Conservation (phyloP, 2,797 vertebrate species). For the Premnoplex brunnescens region DNA sequence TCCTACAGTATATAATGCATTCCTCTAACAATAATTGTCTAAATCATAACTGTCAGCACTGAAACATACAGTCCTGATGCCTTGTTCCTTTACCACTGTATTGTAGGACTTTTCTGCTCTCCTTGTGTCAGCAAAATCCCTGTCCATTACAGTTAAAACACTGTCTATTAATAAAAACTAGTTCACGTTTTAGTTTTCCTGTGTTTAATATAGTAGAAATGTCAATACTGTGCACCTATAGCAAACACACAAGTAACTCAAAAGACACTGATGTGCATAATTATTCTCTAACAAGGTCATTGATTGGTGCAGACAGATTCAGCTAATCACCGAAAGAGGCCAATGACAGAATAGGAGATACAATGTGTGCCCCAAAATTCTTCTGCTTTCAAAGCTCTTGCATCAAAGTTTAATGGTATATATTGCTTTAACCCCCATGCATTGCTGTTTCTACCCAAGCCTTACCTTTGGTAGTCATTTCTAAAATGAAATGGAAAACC, state of each 20-base stretch:
- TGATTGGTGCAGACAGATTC: background rate
- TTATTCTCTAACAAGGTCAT: conserved; percentile 1
- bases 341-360: background rate
- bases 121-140: background rate
- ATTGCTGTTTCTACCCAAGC: background rate
- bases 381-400: background rate
- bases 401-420: background rate
- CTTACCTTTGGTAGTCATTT: background rate
- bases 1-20: background rate
- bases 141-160: background rate
- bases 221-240: background rate
- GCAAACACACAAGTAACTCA: background rate
- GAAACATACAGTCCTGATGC: background rate
- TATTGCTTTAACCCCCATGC: background rate
- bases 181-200: background rate
- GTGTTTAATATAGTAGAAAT: background rate
- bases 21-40: background rate
- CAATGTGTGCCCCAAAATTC: background rate
- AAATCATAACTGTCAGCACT: background rate
- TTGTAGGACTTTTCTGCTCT: background rate
- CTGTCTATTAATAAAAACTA: background rate
- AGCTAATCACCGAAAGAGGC: background rate
- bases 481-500: background rate
- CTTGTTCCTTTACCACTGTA: background rate
- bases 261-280: background rate